Evolutionary conservation across 2,888 invertebrate genomes (phyloP).

Genomic region (Chaetogeoica ovagalla): DNA sequence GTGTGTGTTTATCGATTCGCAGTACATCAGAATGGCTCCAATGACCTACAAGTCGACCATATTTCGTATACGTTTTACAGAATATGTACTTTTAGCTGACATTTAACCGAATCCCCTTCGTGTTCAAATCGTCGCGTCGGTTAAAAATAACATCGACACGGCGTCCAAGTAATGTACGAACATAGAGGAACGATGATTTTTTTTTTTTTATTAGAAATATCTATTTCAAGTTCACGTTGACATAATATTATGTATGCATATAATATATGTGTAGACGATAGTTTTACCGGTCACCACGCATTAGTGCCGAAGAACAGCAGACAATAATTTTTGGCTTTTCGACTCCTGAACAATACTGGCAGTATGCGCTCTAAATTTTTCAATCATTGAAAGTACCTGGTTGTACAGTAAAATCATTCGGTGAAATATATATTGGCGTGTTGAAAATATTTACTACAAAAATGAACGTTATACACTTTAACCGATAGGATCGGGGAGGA

Average conservation of each 20-base stretch:
- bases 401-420: background rate
- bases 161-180: slow-evolving; percentile 31
- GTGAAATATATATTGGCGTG: background rate
- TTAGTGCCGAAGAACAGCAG: background rate
- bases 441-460: background rate
- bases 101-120: slow-evolving; percentile 37
- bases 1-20: slow-evolving; percentile 31
- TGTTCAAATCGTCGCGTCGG: background rate
- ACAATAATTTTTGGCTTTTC: background rate
- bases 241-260: background rate
- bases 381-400: background rate
- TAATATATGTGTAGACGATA: no score
- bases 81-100: slow-evolving; percentile 22
- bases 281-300: background rate
- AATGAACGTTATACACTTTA: background rate
- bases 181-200: background rate
- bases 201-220: slow-evolving; percentile 3
- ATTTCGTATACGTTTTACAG: slow-evolving; percentile 4
- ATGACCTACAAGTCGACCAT: slow-evolving; percentile 43
- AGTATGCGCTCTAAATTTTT: background rate
- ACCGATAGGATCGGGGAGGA: no score
- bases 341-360: background rate
- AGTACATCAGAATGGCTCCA: background rate
- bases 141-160: slow-evolving; percentile 40
- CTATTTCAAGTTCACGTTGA: slow-evolving; percentile 38